Evolutionary conservation across 2,113 vertebrate genomes (phyloP).

Genomic region (Astur gentilis): DNA sequence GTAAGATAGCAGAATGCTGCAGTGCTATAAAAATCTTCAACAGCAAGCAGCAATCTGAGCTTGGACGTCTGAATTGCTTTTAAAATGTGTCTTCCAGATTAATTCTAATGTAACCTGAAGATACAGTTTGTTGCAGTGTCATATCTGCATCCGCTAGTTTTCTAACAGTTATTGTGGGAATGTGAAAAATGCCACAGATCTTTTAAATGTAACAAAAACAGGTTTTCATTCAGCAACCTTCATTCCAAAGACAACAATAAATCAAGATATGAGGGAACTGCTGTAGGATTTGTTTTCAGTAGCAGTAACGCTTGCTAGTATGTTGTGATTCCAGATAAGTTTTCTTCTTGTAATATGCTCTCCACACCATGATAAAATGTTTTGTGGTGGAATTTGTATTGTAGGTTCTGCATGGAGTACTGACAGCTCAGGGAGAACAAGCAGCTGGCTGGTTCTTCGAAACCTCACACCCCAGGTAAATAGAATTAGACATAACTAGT

Average conservation of each 20-base stretch:
- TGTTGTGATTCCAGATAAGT: background rate
- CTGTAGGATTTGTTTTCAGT: background rate
- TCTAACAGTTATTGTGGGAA: background rate
- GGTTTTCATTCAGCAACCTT: background rate
- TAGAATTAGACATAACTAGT: no score
- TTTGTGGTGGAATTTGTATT: background rate
- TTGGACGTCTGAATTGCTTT: background rate
- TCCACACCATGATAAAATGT: background rate
- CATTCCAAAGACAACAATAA: background rate
- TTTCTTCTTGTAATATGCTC: background rate
- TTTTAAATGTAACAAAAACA: background rate
- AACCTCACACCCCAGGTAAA: slow-evolving; percentile 97
- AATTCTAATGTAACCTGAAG: background rate
- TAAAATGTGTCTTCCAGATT: background rate
- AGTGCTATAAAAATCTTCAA: slow-evolving; percentile 6
- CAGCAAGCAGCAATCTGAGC: background rate
- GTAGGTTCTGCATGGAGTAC: slow-evolving; percentile 95
- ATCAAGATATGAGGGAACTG: background rate
- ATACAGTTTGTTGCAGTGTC: background rate
- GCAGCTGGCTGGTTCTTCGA: slow-evolving; percentile 97
- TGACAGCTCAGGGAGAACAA: slow-evolving; percentile 92
- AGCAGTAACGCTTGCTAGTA: background rate
- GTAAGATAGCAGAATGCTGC: background rate
- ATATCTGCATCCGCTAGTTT: background rate
- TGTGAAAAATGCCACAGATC: background rate